phyloP scores from a whole-genome alignment of 2,113 vertebrate genomes.

The Talpa occidentalis region DNA sequence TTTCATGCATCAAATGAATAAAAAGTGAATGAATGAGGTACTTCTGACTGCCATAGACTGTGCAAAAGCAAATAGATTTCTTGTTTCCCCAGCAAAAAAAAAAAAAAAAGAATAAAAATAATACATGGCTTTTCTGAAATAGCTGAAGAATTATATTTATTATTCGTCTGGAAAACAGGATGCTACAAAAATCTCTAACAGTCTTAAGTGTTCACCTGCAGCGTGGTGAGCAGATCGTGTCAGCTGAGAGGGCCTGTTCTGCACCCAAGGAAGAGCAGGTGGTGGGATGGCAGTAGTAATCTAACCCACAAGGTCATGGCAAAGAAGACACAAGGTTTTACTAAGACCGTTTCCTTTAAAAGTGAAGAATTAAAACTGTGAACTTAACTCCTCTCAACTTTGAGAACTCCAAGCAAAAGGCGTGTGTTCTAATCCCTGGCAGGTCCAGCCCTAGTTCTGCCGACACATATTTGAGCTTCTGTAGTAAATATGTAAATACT shows the following conservation, averaged over 20 bases:
- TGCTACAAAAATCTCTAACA: conserved; percentile 72
- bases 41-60: conserved; percentile 77
- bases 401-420: not conserved
- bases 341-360: not conserved
- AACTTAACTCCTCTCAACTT: not conserved
- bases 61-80: conserved; percentile 83
- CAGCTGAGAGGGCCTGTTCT: no score
- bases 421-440: not conserved
- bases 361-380: not conserved
- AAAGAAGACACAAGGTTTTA: not conserved
- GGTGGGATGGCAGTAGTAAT: fast-evolving
- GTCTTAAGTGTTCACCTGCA: conserved; percentile 61
- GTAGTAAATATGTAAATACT: not conserved
- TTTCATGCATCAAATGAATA: conserved; percentile 86
- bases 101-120: conserved; percentile 76
- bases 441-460: not conserved
- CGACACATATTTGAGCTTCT: not conserved
- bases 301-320: not conserved
- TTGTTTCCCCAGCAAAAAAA: conserved; percentile 75
- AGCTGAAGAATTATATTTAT: conserved; percentile 82
- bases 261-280: not conserved
- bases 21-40: conserved; percentile 82
- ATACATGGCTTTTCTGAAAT: conserved; percentile 61
- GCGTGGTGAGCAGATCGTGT: conserved; percentile 54
- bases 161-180: conserved; percentile 83